Base-by-base conservation (phyloP, 2,888 invertebrate species). In the Himalopsyche anomala region DNA sequence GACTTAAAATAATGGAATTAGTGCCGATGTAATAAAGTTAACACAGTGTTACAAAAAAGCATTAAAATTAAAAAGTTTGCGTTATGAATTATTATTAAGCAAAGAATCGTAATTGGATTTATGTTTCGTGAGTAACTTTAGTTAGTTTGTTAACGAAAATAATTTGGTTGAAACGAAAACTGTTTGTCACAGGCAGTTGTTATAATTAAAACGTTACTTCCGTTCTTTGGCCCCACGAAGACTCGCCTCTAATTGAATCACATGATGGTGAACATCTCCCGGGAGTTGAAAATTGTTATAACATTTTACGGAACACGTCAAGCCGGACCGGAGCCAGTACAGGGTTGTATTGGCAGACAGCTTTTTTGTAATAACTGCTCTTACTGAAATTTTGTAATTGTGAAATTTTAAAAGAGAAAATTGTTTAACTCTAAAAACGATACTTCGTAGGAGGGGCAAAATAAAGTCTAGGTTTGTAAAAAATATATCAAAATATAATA, bases 191-290 rank as follows among this genome's bases (percentile, higher is more conserved):
- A 80, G 51, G 80, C 84, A 62, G 82, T 84, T 86, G 79, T 84
- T 79, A 82, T 82, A 84, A 84, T 86, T 86, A 84, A 84, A 82
- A 86, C 69, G 54, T 86, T 69, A 81, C 79, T 82, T 86, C 74
- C 84, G n/a, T 74, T 36, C 84, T 62, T 55, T 56, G 55, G 82
- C 42, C 74, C 36, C 28, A 82, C 82, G 69, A 79, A 82, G 81
- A 85, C 85, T 83, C 83, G 38, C 19, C 74, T 54, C 81, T 87
- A 87, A 87, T 87, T 87, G 87, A 85, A 85, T 87, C 83, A 62
- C 62, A 51, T 69, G 51, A 80, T 56, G 15, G 56, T 19, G 69
- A 81, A 82, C 40, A 45, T 40, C 83, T 80, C 28, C 54, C 42
- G 80, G 69, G 82, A 84, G 40, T 51, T 45, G 84, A 36, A 85